Evolutionary conservation across 2,797 vertebrate genomes (phyloP).

Genomic region (Urocyon cinereoargenteus): DNA sequence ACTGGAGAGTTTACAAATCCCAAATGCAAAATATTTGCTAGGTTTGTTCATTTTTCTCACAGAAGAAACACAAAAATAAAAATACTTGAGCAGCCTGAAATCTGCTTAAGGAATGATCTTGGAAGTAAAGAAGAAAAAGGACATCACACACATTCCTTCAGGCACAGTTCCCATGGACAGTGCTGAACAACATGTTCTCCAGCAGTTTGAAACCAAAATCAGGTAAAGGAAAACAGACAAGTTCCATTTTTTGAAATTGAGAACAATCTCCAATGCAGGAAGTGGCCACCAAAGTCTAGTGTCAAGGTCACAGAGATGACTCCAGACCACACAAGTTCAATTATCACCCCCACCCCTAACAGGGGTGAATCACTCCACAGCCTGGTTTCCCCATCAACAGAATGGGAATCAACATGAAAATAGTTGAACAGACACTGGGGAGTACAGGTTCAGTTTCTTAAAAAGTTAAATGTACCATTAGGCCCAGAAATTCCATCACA

Average conservation of each 20-base stretch:
- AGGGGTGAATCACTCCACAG: not conserved
- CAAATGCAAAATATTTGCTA: not conserved
- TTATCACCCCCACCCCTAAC: not conserved
- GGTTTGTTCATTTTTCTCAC: slow-evolving; percentile 24
- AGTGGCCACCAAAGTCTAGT: not conserved
- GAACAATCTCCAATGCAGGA: not conserved
- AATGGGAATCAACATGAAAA: not conserved
- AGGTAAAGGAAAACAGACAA: not conserved
- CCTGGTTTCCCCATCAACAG: not conserved
- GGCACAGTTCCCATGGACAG: not conserved
- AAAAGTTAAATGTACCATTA: not conserved
- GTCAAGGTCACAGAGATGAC: not conserved
- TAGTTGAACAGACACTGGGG: not conserved
- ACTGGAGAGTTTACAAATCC: slow-evolving; percentile 35
- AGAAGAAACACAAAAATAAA: slow-evolving; percentile 28
- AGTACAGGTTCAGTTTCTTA: not conserved
- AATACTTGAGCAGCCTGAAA: slow-evolving; percentile 15
- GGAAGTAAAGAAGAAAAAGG: slow-evolving; percentile 8
- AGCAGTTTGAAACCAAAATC: not conserved
- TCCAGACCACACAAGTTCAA: not conserved
- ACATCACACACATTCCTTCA: not conserved
- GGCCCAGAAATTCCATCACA: not conserved
- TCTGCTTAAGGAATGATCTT: slow-evolving; percentile 45
- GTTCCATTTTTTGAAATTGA: not conserved
- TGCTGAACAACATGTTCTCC: not conserved